These are phyloP conservation scores for Eutolmus rufibarbis DNA, from an alignment of 2,888 invertebrate species.

Conservation along the genomic window DNA sequence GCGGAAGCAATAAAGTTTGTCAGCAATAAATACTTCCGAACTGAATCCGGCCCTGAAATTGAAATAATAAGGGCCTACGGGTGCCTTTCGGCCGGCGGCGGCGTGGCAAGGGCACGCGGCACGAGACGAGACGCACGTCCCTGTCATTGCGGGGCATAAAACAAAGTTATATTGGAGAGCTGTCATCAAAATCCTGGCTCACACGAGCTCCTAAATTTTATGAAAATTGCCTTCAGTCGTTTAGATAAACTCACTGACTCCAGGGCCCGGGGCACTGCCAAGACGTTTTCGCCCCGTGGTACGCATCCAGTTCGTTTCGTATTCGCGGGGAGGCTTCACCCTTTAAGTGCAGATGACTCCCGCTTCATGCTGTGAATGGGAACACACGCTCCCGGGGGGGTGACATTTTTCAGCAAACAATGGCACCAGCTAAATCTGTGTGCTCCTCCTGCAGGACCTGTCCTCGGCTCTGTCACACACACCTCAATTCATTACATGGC, in stretches of 20 bases:
- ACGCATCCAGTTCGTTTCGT: neutral
- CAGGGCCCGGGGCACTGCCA: neutral
- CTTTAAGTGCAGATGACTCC: constrained; percentile 34
- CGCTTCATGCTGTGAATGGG: constrained; percentile 29
- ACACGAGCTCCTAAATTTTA: constrained; percentile 29
- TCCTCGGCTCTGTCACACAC: constrained; percentile 18
- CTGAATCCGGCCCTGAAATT: constrained; percentile 17
- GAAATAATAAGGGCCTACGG: constrained; percentile 11
- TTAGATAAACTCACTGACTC: constrained; percentile 25
- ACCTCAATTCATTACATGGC: constrained; percentile 35
- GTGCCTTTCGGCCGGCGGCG: neutral
- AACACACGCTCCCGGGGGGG: constrained; percentile 9
- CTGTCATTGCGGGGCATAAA: neutral
- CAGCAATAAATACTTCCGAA: constrained; percentile 33
- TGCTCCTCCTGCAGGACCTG: neutral
- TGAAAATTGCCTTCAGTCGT: constrained; percentile 34
- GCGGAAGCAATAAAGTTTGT: constrained; percentile 30
- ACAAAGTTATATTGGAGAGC: constrained; percentile 16
- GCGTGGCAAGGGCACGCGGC: neutral
- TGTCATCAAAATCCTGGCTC: constrained; percentile 31
- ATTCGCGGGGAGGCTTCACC: constrained; percentile 26
- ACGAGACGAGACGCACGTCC: neutral
- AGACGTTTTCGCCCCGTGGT: neutral
- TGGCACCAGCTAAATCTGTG: constrained; percentile 36
- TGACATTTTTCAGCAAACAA: constrained; percentile 24